Evolutionary conservation across 2,113 vertebrate genomes (phyloP).

Genomic region (Oryzias curvinotus): DNA sequence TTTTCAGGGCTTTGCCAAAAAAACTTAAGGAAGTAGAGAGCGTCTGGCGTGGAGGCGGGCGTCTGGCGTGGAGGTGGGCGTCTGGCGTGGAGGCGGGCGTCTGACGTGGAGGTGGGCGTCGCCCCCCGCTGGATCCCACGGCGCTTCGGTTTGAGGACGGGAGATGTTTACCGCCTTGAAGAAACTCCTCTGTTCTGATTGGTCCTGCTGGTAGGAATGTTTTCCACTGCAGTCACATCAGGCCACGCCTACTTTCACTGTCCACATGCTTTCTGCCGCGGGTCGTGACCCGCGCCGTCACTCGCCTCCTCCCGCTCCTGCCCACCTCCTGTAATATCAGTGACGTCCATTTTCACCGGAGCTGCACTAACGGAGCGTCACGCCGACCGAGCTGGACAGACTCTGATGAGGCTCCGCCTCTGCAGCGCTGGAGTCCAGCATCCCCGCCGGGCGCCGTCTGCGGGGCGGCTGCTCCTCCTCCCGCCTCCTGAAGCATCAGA

Average conservation of each 20-base stretch:
- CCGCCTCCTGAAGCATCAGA: constrained; percentile 41
- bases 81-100: too few relatives aligned
- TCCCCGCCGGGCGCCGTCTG: neutral
- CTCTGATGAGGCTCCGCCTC: too few relatives aligned
- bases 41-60: too few relatives aligned
- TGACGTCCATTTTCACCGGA: too few relatives aligned
- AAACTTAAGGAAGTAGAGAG: neutral
- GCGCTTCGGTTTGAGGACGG: too few relatives aligned
- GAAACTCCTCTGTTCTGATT: constrained; percentile 32
- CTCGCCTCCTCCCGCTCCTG: constrained; percentile 35
- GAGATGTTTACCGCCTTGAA: constrained; percentile 22
- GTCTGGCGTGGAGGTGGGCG: too few relatives aligned
- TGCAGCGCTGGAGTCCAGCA: constrained; percentile 37
- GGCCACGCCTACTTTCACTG: constrained; percentile 2
- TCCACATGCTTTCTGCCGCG: constrained; percentile 41
- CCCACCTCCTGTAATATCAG: too few relatives aligned
- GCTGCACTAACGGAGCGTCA: too few relatives aligned
- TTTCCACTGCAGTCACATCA: constrained; percentile 1
- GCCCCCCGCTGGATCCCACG: constrained; percentile 24
- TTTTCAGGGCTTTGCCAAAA: constrained; percentile 28
- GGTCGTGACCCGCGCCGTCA: constrained; percentile 21
- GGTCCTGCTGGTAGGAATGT: constrained; percentile 40
- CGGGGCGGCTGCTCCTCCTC: constrained; percentile 11
- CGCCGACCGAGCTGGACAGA: too few relatives aligned
- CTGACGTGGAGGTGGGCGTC: too few relatives aligned